phyloP scores from a whole-genome alignment of 1,140 invertebrate genomes.

The Oncopodura yosiiana region DNA sequence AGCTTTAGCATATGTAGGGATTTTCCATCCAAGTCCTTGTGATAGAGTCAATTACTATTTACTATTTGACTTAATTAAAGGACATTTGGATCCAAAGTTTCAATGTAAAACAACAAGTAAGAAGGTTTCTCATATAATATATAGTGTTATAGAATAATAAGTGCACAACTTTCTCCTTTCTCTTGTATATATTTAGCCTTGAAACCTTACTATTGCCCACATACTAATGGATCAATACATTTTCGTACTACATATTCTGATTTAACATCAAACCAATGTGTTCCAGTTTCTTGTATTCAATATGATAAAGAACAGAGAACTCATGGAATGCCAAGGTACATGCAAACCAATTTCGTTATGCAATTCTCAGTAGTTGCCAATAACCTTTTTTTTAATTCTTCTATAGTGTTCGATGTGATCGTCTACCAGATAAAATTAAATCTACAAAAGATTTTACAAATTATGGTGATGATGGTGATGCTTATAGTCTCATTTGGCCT shows the following conservation, averaged over 20 bases:
- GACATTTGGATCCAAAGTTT: conserved; percentile 26
- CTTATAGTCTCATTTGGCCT: conserved; percentile 28
- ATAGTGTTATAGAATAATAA: too few species aligned
- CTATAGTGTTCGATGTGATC: conserved; percentile 22
- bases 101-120: conserved; percentile 23
- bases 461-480: conserved; percentile 32
- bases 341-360: too few species aligned
- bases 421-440: conserved; percentile 13
- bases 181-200: conserved; percentile 16
- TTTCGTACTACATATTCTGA: conserved; percentile 32
- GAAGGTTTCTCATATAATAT: too few species aligned
- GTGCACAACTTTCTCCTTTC: too few species aligned
- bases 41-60: conserved; percentile 24
- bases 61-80: conserved; percentile 30
- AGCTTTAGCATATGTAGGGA: conserved; percentile 12
- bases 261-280: conserved; percentile 22
- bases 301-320: conserved; percentile 15
- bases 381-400: too few species aligned
- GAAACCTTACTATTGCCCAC: conserved; percentile 22
- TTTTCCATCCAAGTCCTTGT: conserved; percentile 28
- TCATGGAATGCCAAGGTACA: conserved; percentile 31
- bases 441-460: conserved; percentile 24
- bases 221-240: conserved; percentile 27
- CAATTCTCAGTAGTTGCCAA: too few species aligned
- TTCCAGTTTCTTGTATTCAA: conserved; percentile 5